Evolutionary conservation across 2,797 vertebrate species (phyloP), one percentile per base, ranked within the genome.

Genomic region (Clarias fuscus): DNA sequence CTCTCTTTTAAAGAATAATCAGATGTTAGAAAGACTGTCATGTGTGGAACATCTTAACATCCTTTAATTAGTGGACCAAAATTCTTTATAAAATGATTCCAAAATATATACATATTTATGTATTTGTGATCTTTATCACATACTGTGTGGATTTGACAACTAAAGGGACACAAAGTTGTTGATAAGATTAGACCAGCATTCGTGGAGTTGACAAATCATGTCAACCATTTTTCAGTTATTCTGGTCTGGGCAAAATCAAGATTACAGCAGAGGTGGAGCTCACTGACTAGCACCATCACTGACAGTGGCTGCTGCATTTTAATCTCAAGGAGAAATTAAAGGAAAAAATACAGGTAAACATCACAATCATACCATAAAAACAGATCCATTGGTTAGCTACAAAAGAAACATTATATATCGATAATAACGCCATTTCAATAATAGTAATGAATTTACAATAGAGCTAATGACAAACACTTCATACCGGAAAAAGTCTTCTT

Each of bases 391-490:
- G 43, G 27, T 33, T 76, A 20, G 33, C 40, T 40, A 75, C 15
- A 30, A 3, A 30, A 5, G 18, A 17, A 30, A 30, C 4, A n/a
- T 7, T 22, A 30, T 61, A 13, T 11, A 15, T 7, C 30, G 18
- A 62, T 62, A 24, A 6, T 24, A 77, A 67, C 40, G 6, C 24
- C 11, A 15, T 30, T 68, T 64, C n/a, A 48, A 15, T 2, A 84
- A 64, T 3, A 75, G 8, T 22, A 65, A 76, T 14, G 18, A 22
- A 48, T 87, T 89, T 91, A 93, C 93, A 92, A 62, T 70, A 67
- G 64, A 65, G 15, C 4, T 27, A 58, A 27, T 58, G 48, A 11
- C 7, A 58, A 13, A 4, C 65, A 27, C 82, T 40, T 81, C 89
- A 86, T 84, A 2, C 15, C 91, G 58, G 59, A 64, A 88, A 90